Percentiles rank a stretch among this genome's conserved stretches.
These are phyloP conservation scores for Corythoichthys intestinalis DNA, from an alignment of 2,113 vertebrate species.

Conservation along the genomic window DNA sequence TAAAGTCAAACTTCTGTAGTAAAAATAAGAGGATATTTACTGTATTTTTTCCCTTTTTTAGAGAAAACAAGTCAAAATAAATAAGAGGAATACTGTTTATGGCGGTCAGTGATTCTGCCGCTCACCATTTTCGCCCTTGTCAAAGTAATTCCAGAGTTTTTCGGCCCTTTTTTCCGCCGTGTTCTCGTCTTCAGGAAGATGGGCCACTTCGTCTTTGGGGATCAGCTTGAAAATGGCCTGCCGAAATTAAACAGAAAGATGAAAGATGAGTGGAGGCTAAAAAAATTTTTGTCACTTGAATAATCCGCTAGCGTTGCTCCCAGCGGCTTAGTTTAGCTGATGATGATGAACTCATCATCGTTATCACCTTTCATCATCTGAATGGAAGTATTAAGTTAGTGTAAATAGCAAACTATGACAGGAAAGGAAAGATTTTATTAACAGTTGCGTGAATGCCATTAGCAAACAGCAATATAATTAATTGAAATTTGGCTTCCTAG, in stretches of 20 bases:
- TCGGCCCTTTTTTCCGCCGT: constrained; percentile 64
- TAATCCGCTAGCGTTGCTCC: neutral
- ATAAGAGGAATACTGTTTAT: neutral
- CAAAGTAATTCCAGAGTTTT: constrained; percentile 66
- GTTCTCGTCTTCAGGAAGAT: constrained; percentile 59
- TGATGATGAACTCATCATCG: constrained; percentile 4
- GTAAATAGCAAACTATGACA: constrained; percentile 1
- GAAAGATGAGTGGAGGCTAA: neutral
- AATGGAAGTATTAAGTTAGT: neutral
- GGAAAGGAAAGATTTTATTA: neutral
- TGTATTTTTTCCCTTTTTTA: no score
- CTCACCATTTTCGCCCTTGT: constrained; percentile 63
- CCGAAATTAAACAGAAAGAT: neutral
- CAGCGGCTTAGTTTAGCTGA: neutral
- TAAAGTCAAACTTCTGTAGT: no score
- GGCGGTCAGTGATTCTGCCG: neutral
- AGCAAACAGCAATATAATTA: neutral
- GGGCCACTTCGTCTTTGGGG: constrained; percentile 42
- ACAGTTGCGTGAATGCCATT: no score
- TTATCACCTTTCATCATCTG: constrained; percentile 14
- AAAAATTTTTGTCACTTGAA: neutral
- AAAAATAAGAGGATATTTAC: no score
- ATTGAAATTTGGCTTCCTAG: neutral
- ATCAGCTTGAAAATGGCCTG: constrained; percentile 70
- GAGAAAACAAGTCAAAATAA: no score